phyloP scores from a whole-genome alignment of 2,888 invertebrate species.

The Eremobia ochroleuca region DNA sequence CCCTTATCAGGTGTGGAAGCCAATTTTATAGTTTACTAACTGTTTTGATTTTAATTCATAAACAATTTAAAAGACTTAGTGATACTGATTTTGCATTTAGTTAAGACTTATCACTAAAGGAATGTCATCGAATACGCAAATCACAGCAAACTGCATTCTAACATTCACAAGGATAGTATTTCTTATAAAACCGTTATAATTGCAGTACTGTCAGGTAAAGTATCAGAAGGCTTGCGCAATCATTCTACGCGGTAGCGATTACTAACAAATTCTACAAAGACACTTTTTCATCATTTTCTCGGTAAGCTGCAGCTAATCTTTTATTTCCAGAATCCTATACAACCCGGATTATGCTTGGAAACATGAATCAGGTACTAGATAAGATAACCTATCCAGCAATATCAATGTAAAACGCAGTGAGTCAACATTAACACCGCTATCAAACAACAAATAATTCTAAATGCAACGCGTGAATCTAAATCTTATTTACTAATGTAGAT shows the following conservation, averaged over 20 bases:
- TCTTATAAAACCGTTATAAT: slow-evolving; percentile 20
- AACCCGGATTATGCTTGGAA: slow-evolving; percentile 64
- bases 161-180: slow-evolving; percentile 24
- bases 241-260: slow-evolving; percentile 2
- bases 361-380: slow-evolving; percentile 70
- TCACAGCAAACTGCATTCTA: background rate
- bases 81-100: background rate
- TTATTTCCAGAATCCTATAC: slow-evolving; percentile 59
- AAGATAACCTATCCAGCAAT: slow-evolving; percentile 67
- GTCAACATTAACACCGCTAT: slow-evolving; percentile 52
- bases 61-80: background rate
- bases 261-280: slow-evolving; percentile 26
- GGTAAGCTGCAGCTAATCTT: slow-evolving; percentile 39
- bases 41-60: background rate
- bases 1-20: background rate
- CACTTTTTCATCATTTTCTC: slow-evolving; percentile 41
- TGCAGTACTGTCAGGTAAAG: background rate
- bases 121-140: slow-evolving; percentile 5
- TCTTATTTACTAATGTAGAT: too few species aligned
- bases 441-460: slow-evolving; percentile 19
- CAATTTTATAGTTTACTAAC: background rate
- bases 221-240: slow-evolving; percentile 22
- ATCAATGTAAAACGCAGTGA: slow-evolving; percentile 60
- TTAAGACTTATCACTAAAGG: background rate
- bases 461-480: slow-evolving; percentile 13